Conservation (phyloP, 2,797 vertebrate species). For the Botia almorhae region DNA sequence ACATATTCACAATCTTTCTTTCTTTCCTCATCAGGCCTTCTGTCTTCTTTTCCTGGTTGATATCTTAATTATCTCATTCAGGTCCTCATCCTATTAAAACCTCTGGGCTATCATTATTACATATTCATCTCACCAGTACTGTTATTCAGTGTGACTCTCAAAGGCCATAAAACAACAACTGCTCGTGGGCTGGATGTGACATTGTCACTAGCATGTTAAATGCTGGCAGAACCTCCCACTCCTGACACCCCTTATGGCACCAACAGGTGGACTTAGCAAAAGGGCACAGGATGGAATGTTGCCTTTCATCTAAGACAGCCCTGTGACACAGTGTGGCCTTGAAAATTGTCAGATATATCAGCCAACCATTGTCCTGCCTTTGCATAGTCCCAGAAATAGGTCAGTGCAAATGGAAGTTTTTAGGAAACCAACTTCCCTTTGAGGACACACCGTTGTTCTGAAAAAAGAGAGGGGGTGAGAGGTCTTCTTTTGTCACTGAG, state of each 20-base stretch:
- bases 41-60: conserved; percentile 45
- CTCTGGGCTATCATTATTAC: conserved; percentile 61
- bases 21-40: conserved; percentile 15
- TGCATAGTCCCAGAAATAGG: conserved; percentile 43
- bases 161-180: conserved; percentile 60
- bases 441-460: conserved; percentile 16
- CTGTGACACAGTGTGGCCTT: conserved; percentile 35
- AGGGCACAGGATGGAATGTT: conserved; percentile 42
- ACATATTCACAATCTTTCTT: background rate
- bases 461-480: conserved; percentile 20
- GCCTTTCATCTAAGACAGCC: conserved; percentile 30
- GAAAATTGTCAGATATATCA: conserved; percentile 44
- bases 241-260: conserved; percentile 40
- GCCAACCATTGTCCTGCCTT: conserved; percentile 18
- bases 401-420: conserved; percentile 51
- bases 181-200: conserved; percentile 52
- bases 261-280: conserved; percentile 60
- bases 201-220: conserved; percentile 48
- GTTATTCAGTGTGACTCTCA: conserved; percentile 59
- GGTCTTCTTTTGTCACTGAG: conserved; percentile 33
- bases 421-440: conserved; percentile 44
- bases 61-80: conserved; percentile 53
- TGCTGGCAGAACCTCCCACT: conserved; percentile 5
- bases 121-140: conserved; percentile 63
- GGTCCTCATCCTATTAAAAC: conserved; percentile 55